Evolutionary conservation across 2,797 vertebrate species (phyloP).

Genomic region (Anguilla megastoma): DNA sequence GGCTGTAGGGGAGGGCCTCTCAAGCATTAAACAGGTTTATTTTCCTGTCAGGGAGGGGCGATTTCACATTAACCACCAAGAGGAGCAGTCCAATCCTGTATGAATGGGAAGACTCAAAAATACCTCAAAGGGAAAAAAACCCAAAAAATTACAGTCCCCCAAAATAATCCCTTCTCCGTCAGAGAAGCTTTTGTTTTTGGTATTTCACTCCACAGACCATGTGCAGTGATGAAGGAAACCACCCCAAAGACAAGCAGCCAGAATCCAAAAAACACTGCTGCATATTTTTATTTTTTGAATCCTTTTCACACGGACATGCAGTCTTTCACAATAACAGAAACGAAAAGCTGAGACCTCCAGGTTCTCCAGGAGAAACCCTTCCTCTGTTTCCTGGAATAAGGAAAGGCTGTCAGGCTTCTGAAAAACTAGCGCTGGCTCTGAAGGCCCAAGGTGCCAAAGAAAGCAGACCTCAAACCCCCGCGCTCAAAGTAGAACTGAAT

Average conservation of each 20-base stretch:
- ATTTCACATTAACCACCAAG: neutral
- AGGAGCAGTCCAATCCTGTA: neutral
- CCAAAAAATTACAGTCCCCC: neutral
- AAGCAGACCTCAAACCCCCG: constrained; percentile 10
- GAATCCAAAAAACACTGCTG: neutral
- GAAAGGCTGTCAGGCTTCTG: constrained; percentile 13
- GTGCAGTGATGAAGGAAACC: neutral
- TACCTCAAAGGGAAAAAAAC: neutral
- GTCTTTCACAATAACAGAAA: neutral
- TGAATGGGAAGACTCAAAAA: neutral
- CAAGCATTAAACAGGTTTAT: constrained; percentile 6
- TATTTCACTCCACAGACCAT: neutral
- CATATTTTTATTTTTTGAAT: neutral
- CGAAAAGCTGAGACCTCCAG: neutral
- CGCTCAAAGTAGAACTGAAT: neutral
- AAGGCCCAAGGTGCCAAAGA: neutral
- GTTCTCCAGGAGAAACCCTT: neutral
- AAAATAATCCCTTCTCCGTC: neutral
- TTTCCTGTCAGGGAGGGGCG: neutral
- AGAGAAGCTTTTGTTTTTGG: neutral
- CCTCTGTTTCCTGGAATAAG: constrained; percentile 11
- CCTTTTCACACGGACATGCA: neutral
- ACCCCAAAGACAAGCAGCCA: neutral
- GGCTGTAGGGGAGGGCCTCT: neutral
- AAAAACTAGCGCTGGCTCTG: neutral